Evolutionary conservation across 2,113 vertebrate genomes (phyloP), one percentile per base, ranked within the genome.

Genomic region (Ivindomyrus marchei): DNA sequence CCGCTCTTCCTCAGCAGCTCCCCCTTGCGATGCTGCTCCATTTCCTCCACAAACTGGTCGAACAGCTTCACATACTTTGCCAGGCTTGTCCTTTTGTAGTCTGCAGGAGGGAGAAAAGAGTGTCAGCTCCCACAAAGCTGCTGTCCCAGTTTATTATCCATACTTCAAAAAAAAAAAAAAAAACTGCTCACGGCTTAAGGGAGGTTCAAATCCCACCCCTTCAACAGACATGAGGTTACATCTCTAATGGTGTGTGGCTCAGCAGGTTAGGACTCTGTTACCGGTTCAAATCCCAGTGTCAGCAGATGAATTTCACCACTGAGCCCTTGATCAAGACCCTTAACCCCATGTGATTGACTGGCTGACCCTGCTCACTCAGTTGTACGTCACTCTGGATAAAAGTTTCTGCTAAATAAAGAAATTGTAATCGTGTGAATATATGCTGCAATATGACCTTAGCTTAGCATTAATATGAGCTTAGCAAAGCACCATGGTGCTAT

Each of bases 1-100:
- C 98, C 98, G 19, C 97, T 99, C 56, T 93, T 96, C 88, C 89
- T 95, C 21, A 97, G 95, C 94, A 96, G 95, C 91, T 98, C 95
- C 91, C 97, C 97, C 94, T 95, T 96, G 91, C 96, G 94, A 0
- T 95, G 94, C 0, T 53, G 94, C 88, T 97, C 96, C 95, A 99
- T 90, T 36, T 93, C 95, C 92, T 99, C 97, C 92, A 99, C 94
- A 9, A 99, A 99, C 70, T 93, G 94, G 93, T 99, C 98, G 0
- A 99, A 98, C 92, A 95, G 52, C 93, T 96, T 97, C 88, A 99
- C 94, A 0, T 97, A 98, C 17, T 97, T 97, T 0, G 94, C 97
- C 92, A 99, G 94, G 91, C 97, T 97, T 0, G 98, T 99, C 93
- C 93, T 96, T 95, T 97, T 98, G 91, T 97, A 99, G 94, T 98